These are phyloP conservation scores for Glandiceps talaboti DNA, from an alignment of 53 echinoderm and acorn worm genomes.

Conservation along the genomic window DNA sequence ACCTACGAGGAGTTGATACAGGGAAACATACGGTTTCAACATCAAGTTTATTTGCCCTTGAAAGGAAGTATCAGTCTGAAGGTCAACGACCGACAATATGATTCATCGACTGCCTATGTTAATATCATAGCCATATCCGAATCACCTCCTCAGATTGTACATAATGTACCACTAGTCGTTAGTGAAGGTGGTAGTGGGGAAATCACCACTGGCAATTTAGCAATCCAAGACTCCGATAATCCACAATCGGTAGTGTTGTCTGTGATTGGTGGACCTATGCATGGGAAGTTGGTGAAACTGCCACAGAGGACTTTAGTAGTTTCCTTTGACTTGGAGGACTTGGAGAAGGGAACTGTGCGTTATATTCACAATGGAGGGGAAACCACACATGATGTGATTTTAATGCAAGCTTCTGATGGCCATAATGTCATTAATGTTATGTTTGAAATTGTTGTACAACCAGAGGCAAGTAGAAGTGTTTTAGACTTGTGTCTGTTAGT, in stretches of 20 bases:
- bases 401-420: conserved; percentile 82
- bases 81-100: conserved; percentile 71
- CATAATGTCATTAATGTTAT: conserved; percentile 83
- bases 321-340: conserved; percentile 41
- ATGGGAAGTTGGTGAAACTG: conserved; percentile 53
- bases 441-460: conserved; percentile 77
- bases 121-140: conserved; percentile 70
- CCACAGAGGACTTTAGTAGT: conserved; percentile 38
- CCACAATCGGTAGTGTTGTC: conserved; percentile 57
- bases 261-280: conserved; percentile 73
- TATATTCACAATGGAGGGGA: conserved; percentile 91
- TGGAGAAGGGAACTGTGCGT: conserved; percentile 46
- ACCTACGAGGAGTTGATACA: conserved; percentile 52
- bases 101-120: conserved; percentile 55
- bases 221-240: conserved; percentile 86
- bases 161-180: conserved; percentile 79
- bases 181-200: conserved; percentile 62
- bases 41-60: conserved; percentile 40
- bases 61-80: conserved; percentile 53
- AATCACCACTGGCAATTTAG: conserved; percentile 57
- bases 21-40: conserved; percentile 67
- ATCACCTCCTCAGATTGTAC: conserved; percentile 58
- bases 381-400: conserved; percentile 53
- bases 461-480: conserved; percentile 41
- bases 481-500: too few relatives aligned